Conservation (phyloP, 2,113 vertebrate genomes). For the Protobothrops mucrosquamatus region DNA sequence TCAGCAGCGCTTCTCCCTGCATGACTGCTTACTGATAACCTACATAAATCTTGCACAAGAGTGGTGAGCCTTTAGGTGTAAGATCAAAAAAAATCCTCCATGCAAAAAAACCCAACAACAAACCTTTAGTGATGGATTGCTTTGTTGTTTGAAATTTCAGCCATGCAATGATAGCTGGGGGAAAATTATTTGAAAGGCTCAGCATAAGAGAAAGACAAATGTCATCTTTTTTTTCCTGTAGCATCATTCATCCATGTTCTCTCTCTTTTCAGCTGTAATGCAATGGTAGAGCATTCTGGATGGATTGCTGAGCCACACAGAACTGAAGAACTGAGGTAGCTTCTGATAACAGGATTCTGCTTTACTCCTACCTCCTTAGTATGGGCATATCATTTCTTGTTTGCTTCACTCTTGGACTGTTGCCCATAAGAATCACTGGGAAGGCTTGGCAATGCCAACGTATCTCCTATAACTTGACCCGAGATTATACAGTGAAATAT, state of each 20-base stretch:
- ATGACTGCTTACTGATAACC: background rate
- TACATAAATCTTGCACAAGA: background rate
- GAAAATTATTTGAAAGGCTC: background rate
- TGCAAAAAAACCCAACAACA: too few species aligned
- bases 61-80: background rate
- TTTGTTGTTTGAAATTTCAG: background rate
- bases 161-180: background rate
- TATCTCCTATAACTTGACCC: slow-evolving; percentile 62
- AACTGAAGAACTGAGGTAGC: background rate
- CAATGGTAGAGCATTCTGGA: background rate
- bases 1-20: background rate
- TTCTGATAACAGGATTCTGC: rapidly evolving
- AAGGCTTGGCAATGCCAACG: slow-evolving; percentile 63
- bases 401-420: background rate
- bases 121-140: background rate
- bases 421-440: rapidly evolving
- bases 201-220: background rate
- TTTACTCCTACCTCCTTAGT: background rate
- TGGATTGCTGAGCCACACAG: rapidly evolving
- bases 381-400: background rate
- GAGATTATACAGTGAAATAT: slow-evolving; percentile 81
- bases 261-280: slow-evolving; percentile 25
- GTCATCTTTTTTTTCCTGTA: background rate
- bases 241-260: background rate
- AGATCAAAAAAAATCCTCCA: background rate